These are phyloP conservation scores for Anthopleura sola DNA, from an alignment of 64 coral and sea anemone genomes.

Conservation along the genomic window DNA sequence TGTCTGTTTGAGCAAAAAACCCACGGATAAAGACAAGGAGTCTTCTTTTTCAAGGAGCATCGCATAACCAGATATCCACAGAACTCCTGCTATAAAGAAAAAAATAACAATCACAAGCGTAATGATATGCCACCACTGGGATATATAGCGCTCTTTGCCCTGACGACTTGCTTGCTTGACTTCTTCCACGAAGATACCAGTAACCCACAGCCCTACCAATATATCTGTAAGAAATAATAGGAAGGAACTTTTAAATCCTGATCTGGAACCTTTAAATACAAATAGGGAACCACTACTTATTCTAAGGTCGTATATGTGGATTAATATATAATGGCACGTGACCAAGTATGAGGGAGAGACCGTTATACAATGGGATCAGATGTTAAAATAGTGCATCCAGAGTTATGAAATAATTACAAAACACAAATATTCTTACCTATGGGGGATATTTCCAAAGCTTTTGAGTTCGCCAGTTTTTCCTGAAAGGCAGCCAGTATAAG, in stretches of 20 bases:
- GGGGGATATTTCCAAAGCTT: neutral
- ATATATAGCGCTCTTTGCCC: constrained; percentile 26
- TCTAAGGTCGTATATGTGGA: no score
- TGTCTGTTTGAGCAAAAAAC: neutral
- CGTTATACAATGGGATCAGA: no score
- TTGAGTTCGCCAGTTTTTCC: constrained; percentile 29
- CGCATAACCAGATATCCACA: constrained; percentile 61
- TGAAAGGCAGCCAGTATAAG: constrained; percentile 46
- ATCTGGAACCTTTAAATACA: no score
- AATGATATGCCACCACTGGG: constrained; percentile 72
- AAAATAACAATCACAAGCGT: constrained; percentile 36
- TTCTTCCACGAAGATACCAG: constrained; percentile 67
- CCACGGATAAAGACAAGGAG: neutral
- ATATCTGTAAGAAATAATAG: constrained; percentile 23
- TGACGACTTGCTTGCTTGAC: constrained; percentile 54
- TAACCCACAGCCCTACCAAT: constrained; percentile 61
- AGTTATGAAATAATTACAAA: no score
- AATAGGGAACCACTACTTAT: no score
- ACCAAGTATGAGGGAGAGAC: no score
- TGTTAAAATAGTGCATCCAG: no score
- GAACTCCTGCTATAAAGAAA: constrained; percentile 47
- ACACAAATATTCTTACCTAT: constrained; percentile 24
- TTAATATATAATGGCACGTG: no score
- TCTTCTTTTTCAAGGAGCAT: neutral
- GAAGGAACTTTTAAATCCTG: no score